Percentiles rank a stretch among this genome's conserved stretches.
Evolutionary conservation across 2,113 vertebrate genomes (phyloP).

Genomic region (Erinaceus europaeus): DNA sequence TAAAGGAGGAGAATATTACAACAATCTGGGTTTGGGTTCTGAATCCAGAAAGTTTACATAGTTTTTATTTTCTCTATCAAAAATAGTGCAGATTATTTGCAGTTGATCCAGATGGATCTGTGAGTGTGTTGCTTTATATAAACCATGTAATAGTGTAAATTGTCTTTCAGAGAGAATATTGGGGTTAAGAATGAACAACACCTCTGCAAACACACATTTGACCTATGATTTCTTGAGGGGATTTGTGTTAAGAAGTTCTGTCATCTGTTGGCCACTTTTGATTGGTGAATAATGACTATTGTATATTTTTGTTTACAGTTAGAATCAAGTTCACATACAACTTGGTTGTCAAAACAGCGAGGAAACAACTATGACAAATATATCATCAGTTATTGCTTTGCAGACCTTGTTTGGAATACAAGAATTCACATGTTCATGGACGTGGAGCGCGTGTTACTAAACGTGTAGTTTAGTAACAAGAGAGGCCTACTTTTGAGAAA

Average conservation of each 20-base stretch:
- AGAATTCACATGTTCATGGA: not conserved
- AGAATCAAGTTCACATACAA: not conserved
- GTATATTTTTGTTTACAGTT: not conserved
- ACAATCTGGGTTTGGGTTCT: slow-evolving; percentile 65
- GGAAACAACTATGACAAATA: not conserved
- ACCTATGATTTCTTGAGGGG: not conserved
- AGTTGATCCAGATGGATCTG: not conserved
- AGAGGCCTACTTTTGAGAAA: too few species aligned
- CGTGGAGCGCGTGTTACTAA: not conserved
- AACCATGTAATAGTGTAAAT: not conserved
- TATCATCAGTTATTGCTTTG: not conserved
- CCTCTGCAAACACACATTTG: not conserved
- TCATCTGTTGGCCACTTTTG: not conserved
- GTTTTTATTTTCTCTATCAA: not conserved
- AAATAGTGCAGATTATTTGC: not conserved
- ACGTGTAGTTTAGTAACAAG: not conserved
- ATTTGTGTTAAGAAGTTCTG: not conserved
- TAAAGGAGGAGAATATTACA: slow-evolving; percentile 73
- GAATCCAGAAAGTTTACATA: slow-evolving; percentile 16
- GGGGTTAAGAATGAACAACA: not conserved
- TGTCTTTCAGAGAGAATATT: not conserved
- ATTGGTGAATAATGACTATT: not conserved
- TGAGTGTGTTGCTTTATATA: not conserved
- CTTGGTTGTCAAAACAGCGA: not conserved
- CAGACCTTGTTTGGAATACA: not conserved